Evolutionary conservation across 2,888 invertebrate genomes (phyloP).

Genomic region (Euspilapteryx auroguttella): DNA sequence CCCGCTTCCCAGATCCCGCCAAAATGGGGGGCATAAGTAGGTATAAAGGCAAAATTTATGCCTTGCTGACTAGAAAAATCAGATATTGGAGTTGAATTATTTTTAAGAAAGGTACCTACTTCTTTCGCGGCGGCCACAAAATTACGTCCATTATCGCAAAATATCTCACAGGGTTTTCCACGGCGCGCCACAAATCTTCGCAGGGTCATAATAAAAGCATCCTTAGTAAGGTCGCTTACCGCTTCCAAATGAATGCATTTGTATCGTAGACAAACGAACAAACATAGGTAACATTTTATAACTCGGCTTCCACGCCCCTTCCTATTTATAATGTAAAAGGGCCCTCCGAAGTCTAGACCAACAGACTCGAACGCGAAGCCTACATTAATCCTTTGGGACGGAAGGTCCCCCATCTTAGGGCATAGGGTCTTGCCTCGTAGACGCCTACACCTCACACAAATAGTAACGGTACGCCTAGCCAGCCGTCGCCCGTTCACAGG

Average conservation of each 20-base stretch:
- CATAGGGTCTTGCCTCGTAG: not conserved
- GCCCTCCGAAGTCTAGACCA: slow-evolving; percentile 5
- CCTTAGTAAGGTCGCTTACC: too few relatives aligned
- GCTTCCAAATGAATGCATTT: slow-evolving; percentile 8
- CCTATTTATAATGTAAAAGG: too few relatives aligned
- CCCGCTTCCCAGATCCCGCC: too few relatives aligned
- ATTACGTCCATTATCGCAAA: slow-evolving; percentile 5
- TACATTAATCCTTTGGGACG: slow-evolving; percentile 1
- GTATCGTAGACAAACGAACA: too few relatives aligned
- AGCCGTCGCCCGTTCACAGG: slow-evolving; percentile 2
- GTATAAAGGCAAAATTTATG: too few relatives aligned
- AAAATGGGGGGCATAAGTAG: too few relatives aligned
- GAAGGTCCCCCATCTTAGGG: too few relatives aligned
- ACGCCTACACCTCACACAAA: slow-evolving; percentile 1
- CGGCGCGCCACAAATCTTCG: slow-evolving; percentile 6
- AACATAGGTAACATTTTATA: slow-evolving; percentile 6
- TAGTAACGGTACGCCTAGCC: not conserved
- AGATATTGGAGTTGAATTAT: too few relatives aligned
- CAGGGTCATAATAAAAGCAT: too few relatives aligned
- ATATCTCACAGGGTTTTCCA: slow-evolving; percentile 5
- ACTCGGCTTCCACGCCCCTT: too few relatives aligned
- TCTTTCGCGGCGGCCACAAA: slow-evolving; percentile 6
- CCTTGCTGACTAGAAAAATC: too few relatives aligned
- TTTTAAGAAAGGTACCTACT: slow-evolving; percentile 4
- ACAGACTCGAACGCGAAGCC: slow-evolving; percentile 2